A percentile compares a stretch with the other conserved stretches of the same genome.
Conservation (phyloP, 2,113 vertebrate species). For the Oncorhynchus tshawytscha region DNA sequence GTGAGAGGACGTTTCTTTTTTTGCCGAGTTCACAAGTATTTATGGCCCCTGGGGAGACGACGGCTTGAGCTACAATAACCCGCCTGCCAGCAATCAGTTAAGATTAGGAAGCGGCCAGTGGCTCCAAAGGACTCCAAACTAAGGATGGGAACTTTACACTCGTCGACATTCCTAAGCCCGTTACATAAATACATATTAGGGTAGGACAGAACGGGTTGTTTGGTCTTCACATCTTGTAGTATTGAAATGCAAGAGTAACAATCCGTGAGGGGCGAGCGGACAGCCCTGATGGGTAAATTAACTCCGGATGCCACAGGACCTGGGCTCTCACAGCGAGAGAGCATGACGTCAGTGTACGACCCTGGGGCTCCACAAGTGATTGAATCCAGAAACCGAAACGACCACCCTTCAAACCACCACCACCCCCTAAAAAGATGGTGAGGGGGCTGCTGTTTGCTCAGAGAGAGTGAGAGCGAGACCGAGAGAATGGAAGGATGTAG, state of each 20-base stretch:
- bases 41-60: constrained; percentile 27
- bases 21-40: constrained; percentile 7
- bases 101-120: constrained; percentile 27
- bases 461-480: not conserved
- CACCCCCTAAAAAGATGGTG: not conserved
- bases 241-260: constrained; percentile 41
- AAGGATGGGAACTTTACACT: constrained; percentile 30
- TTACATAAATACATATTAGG: constrained; percentile 35
- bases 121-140: constrained; percentile 5
- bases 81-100: constrained; percentile 34
- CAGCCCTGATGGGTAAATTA: constrained; percentile 32
- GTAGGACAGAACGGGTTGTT: constrained; percentile 23
- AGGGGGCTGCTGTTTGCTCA: not conserved
- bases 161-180: constrained; percentile 35
- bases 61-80: constrained; percentile 33
- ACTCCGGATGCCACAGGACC: constrained; percentile 11
- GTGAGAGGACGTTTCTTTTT: no score
- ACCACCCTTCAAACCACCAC: not conserved
- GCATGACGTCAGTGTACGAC: constrained; percentile 63
- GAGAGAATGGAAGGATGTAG: not conserved
- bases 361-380: constrained; percentile 43
- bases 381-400: constrained; percentile 15
- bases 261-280: constrained; percentile 13
- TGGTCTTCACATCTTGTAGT: constrained; percentile 21
- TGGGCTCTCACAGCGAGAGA: constrained; percentile 40